phyloP scores from a whole-genome alignment of 1,140 invertebrate genomes.

The Ridgeia piscesae region DNA sequence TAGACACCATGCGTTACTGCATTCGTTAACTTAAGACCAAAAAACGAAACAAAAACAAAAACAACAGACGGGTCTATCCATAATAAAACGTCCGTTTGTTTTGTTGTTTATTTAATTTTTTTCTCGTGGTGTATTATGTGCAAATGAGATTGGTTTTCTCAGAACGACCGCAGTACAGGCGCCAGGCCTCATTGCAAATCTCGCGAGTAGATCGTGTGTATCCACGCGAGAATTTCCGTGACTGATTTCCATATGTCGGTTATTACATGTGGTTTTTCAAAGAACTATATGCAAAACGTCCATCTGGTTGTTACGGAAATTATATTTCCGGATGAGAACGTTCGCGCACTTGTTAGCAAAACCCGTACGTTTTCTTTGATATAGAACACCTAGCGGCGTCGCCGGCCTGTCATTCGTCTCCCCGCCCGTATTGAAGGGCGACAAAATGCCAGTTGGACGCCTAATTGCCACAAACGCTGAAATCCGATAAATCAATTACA shows the following conservation, averaged over 20 bases:
- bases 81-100: background rate
- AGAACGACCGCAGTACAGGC: background rate
- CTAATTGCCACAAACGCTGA: background rate
- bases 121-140: background rate
- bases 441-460: background rate
- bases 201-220: background rate
- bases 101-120: background rate
- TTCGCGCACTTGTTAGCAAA: background rate
- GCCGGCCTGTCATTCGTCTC: background rate
- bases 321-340: background rate
- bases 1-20: too few relatives aligned
- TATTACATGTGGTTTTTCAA: background rate
- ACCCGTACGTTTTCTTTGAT: background rate
- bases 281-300: background rate
- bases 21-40: too few relatives aligned
- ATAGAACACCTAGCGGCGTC: background rate
- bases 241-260: background rate
- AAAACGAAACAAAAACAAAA: background rate
- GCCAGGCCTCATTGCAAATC: background rate
- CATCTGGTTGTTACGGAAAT: background rate
- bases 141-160: background rate
- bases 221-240: background rate
- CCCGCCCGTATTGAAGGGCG: background rate
- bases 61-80: background rate
- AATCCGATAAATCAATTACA: conserved; percentile 6